phyloP scores from a whole-genome alignment of 2,888 invertebrate genomes.

The Macrophya alboannulata region DNA sequence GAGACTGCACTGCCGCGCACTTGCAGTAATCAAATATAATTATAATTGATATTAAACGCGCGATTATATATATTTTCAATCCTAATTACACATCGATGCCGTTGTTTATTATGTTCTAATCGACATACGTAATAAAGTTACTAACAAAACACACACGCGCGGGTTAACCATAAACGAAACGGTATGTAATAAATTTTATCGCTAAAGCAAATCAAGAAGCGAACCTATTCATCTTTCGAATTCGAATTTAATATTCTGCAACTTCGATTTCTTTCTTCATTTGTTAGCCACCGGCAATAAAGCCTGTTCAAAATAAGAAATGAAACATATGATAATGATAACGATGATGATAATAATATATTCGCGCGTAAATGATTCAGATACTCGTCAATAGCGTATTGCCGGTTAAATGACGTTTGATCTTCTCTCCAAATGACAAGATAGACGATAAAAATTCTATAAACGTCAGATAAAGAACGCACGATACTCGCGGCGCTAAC shows the following conservation, averaged over 20 bases:
- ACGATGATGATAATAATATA: neutral
- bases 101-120: neutral
- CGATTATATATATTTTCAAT: neutral
- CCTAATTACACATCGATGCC: neutral
- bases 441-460: neutral
- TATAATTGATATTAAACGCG: neutral
- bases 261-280: neutral
- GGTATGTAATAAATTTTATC: neutral
- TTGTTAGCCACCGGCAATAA: neutral
- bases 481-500: slow-evolving; percentile 65
- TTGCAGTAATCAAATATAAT: neutral
- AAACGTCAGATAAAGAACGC: neutral
- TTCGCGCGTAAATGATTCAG: neutral
- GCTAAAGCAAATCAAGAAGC: neutral
- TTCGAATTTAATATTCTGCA: neutral
- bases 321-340: neutral
- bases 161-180: neutral
- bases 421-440: neutral
- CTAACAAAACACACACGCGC: neutral
- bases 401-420: neutral
- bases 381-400: neutral
- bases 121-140: neutral
- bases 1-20: neutral
- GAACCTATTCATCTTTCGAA: neutral
- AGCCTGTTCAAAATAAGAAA: neutral